Percentiles rank a stretch among this genome's conserved stretches.
Conservation (phyloP, 2,888 invertebrate species). For the Mythimna lalbum region DNA sequence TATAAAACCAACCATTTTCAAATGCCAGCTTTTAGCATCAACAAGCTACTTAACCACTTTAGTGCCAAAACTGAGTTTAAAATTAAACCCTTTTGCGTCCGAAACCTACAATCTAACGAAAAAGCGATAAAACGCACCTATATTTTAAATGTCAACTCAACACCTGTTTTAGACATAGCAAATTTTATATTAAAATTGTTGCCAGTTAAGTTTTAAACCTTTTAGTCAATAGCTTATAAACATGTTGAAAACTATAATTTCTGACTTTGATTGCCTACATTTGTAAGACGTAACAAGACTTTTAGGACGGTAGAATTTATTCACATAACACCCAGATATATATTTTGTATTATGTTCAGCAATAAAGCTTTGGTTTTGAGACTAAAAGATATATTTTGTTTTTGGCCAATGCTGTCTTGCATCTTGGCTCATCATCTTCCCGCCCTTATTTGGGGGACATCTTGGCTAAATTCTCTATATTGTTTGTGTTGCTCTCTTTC, state of each 20-base stretch:
- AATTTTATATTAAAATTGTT: slow-evolving; percentile 25
- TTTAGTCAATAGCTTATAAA: slow-evolving; percentile 20
- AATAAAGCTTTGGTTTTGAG: no score
- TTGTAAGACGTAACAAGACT: not conserved
- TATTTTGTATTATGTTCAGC: no score
- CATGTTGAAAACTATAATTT: not conserved
- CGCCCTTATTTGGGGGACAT: no score
- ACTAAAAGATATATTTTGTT: not conserved
- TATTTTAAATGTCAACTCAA: slow-evolving; percentile 49
- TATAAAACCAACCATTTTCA: slow-evolving; percentile 20
- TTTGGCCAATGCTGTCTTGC: no score
- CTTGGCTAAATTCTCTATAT: no score
- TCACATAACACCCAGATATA: no score
- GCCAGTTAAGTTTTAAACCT: not conserved
- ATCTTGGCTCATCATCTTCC: no score
- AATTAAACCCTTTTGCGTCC: slow-evolving; percentile 18
- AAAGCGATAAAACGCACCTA: slow-evolving; percentile 47
- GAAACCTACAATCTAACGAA: slow-evolving; percentile 12
- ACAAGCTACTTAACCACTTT: slow-evolving; percentile 6
- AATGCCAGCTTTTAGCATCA: slow-evolving; percentile 30
- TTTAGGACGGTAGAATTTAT: no score
- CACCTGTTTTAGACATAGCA: slow-evolving; percentile 15
- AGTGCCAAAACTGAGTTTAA: slow-evolving; percentile 5
- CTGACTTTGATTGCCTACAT: slow-evolving; percentile 8
- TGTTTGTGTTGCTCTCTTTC: not conserved